Base-by-base conservation (phyloP, 1,140 invertebrate genomes). In the Arion vulgaris region DNA sequence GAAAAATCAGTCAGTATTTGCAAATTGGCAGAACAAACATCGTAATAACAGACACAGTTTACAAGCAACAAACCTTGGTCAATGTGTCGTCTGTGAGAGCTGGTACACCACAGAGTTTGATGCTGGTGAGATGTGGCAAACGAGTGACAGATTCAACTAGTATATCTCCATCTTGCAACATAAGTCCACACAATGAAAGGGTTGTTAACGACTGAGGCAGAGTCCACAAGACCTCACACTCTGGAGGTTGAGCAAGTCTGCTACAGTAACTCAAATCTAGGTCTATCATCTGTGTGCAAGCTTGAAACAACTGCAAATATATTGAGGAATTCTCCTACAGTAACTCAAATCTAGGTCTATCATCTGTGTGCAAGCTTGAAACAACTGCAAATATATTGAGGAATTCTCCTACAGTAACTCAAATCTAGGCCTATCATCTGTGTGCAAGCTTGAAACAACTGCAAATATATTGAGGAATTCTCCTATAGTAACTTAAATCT, bases 201-300 rank as follows among this genome's bases (percentile, higher is more conserved):
- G 85, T 83, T 38, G 80, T 87, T n/a, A 92, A 83, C 0, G 89
- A 86, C 15, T 86, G 86, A 0, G 91, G 89, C 17, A 92, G 80
- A 19, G 86, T 88, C 87, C 87, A 89, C 2, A 92, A 81, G 0
- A 83, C 87, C 57, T 90, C 84, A 39, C 83, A 86, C 75, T 87
- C 83, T 28, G 87, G 85, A 28, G 41, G 19, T 1, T 80, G 34
- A n/a, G 86, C 82, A n/a, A 92, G 83, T 39, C 83, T 80, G 74
- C 81, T 88, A 83, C 91, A 91, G 82, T 91, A 92, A 0, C 90
- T 90, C 28, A 92, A 81, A 73, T 92, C 91, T 19, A 92, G 82
- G 23, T 73, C 66, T 66, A 87, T 79, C 62, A 92, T 81, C n/a
- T 83, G 62, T 41, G 85, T 87, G 83, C 89, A 91, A 7, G 86